A percentile compares a stretch with the other conserved stretches of the same genome.
These are phyloP conservation scores for Eupithecia exiguata DNA, from an alignment of 2,888 invertebrate species.

Conservation along the genomic window DNA sequence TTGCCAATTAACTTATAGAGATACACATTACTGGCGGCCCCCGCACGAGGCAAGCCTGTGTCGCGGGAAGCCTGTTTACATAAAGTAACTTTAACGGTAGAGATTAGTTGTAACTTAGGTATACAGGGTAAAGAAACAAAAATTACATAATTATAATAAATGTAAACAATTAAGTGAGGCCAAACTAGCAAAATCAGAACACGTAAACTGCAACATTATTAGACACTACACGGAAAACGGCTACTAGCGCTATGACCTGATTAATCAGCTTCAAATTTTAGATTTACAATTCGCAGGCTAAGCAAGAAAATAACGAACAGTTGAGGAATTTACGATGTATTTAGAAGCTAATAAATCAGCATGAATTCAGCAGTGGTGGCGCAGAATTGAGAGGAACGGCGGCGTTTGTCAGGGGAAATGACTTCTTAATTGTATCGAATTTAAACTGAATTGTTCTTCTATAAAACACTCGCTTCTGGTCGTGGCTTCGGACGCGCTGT, in stretches of 20 bases:
- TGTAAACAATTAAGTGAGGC: too few relatives aligned
- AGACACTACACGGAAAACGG: too few relatives aligned
- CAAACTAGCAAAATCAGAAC: too few relatives aligned
- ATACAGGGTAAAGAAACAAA: too few relatives aligned
- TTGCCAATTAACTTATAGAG: too few relatives aligned
- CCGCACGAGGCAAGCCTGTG: too few relatives aligned
- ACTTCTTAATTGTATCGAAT: slow-evolving; percentile 1
- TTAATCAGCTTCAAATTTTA: not conserved
- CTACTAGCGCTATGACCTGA: not conserved
- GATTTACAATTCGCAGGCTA: slow-evolving; percentile 9
- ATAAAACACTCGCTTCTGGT: not conserved
- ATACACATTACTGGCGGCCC: too few relatives aligned
- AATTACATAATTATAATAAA: too few relatives aligned
- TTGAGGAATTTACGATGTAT: slow-evolving; percentile 33
- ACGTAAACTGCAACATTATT: too few relatives aligned
- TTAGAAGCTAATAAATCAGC: slow-evolving; percentile 33
- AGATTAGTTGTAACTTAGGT: too few relatives aligned
- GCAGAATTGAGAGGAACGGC: slow-evolving; percentile 24
- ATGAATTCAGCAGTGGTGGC: slow-evolving; percentile 12
- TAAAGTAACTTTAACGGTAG: too few relatives aligned
- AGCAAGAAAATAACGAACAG: slow-evolving; percentile 25
- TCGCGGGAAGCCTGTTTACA: too few relatives aligned
- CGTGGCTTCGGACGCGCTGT: not conserved
- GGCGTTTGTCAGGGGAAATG: slow-evolving; percentile 20
- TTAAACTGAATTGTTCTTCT: not conserved